phyloP scores from a whole-genome alignment of 2,888 invertebrate species.

The Petrolisthes cinctipes region DNA sequence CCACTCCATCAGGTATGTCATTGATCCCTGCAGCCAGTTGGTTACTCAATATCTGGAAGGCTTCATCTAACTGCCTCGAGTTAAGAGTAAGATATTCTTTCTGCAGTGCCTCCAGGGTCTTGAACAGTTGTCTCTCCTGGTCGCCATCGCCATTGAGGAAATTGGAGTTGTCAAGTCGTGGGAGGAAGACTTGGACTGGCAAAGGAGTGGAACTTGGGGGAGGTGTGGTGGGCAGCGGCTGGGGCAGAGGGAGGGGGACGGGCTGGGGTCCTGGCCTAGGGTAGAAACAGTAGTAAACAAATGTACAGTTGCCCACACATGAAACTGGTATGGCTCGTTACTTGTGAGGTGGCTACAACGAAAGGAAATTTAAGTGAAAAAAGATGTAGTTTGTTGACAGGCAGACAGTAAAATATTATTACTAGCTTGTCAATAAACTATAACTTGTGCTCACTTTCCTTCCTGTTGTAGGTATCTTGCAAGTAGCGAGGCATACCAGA shows the following conservation, averaged over 20 bases:
- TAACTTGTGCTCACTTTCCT: too few species aligned
- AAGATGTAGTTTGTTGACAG: too few species aligned
- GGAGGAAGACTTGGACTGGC: conserved; percentile 26
- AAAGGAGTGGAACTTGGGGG: conserved; percentile 22
- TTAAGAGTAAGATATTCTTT: not conserved
- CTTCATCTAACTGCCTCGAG: conserved; percentile 11
- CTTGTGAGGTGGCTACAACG: too few species aligned
- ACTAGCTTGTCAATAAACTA: too few species aligned
- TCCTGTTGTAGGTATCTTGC: too few species aligned
- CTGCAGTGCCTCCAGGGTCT: conserved; percentile 28
- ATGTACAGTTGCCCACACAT: too few species aligned
- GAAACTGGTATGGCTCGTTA: too few species aligned
- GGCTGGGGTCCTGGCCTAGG: not conserved
- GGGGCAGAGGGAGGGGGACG: not conserved
- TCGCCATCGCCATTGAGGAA: conserved; percentile 8
- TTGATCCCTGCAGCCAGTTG: not conserved
- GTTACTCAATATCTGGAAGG: conserved; percentile 14
- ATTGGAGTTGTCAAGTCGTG: not conserved
- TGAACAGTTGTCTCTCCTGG: conserved; percentile 8
- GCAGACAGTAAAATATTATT: too few species aligned
- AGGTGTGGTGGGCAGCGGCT: not conserved
- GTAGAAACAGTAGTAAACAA: not conserved
- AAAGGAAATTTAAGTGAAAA: too few species aligned
- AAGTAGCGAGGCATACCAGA: too few species aligned
- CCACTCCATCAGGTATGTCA: not conserved